Percentiles rank a stretch among this genome's conserved stretches.
These are phyloP conservation scores for Reticulitermes lucifugus DNA, from an alignment of 2,888 invertebrate species.

Conservation along the genomic window DNA sequence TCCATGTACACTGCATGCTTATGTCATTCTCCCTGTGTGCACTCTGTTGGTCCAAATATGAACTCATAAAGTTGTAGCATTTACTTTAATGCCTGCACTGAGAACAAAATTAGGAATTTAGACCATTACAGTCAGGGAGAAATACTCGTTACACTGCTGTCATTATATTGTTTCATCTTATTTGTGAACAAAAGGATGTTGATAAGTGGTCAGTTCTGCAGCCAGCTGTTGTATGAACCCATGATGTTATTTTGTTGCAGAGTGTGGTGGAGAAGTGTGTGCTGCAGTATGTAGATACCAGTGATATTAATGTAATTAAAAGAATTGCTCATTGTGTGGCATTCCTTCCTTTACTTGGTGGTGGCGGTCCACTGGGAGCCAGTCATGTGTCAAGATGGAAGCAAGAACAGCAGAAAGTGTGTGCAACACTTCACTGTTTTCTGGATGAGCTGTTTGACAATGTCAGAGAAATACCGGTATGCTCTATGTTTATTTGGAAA, in stretches of 20 bases:
- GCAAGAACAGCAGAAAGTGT: conserved; percentile 30
- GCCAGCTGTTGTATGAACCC: not conserved
- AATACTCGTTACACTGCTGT: too few relatives aligned
- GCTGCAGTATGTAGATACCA: conserved; percentile 33
- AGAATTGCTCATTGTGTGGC: conserved; percentile 46
- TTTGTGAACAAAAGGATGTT: too few relatives aligned
- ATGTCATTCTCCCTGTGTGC: too few relatives aligned
- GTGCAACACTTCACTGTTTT: conserved; percentile 42
- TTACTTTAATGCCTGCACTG: too few relatives aligned
- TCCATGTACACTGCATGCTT: too few relatives aligned
- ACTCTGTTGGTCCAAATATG: too few relatives aligned
- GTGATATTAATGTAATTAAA: conserved; percentile 5
- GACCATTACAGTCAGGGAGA: too few relatives aligned
- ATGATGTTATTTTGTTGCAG: conserved; percentile 34
- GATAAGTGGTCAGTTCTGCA: too few relatives aligned
- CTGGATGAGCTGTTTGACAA: conserved; percentile 46
- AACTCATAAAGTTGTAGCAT: too few relatives aligned
- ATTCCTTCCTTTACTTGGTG: conserved; percentile 47
- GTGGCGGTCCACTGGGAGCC: conserved; percentile 44
- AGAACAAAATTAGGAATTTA: too few relatives aligned
- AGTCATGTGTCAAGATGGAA: conserved; percentile 47
- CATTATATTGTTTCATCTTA: too few relatives aligned
- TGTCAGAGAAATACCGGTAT: conserved; percentile 13
- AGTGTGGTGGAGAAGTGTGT: conserved; percentile 42
- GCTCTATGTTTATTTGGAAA: not conserved